Conservation (phyloP, 2,797 vertebrate species). For the Hydrophis major region DNA sequence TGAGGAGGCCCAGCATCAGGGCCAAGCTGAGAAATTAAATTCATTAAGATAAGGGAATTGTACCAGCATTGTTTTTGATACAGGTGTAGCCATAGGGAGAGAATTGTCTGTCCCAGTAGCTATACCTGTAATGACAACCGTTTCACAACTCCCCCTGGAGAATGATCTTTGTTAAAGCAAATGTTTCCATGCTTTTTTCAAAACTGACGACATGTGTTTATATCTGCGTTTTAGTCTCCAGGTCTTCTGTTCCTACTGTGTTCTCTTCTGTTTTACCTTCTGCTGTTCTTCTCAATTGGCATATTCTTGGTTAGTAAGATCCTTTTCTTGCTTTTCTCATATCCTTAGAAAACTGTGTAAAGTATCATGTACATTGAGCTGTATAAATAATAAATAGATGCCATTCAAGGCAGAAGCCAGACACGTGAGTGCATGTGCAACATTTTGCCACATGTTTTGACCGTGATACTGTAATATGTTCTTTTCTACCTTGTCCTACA, state of each 20-base stretch:
- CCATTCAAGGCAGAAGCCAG: neutral
- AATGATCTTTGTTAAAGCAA: conserved; percentile 5
- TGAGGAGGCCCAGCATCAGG: conserved; percentile 76
- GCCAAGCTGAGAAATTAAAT: conserved; percentile 87
- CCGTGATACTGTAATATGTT: neutral
- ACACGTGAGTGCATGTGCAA: neutral
- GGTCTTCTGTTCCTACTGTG: neutral
- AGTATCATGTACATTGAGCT: neutral
- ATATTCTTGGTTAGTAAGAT: neutral
- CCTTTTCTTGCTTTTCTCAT: neutral
- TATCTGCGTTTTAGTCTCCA: neutral
- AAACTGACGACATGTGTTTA: neutral
- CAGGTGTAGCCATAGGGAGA: conserved; percentile 69
- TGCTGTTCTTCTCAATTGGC: neutral
- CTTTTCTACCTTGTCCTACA: neutral
- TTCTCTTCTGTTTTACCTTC: neutral
- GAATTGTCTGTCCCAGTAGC: conserved; percentile 15
- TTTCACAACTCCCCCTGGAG: conserved; percentile 29
- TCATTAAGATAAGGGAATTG: conserved; percentile 87
- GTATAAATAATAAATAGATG: neutral
- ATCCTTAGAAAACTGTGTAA: neutral
- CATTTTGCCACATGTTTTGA: neutral
- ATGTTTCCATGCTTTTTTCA: neutral
- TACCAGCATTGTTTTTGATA: conserved; percentile 74
- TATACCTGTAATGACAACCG: neutral